Evolutionary conservation across 2,888 invertebrate species (phyloP).

Genomic region (Pteria penguin): DNA sequence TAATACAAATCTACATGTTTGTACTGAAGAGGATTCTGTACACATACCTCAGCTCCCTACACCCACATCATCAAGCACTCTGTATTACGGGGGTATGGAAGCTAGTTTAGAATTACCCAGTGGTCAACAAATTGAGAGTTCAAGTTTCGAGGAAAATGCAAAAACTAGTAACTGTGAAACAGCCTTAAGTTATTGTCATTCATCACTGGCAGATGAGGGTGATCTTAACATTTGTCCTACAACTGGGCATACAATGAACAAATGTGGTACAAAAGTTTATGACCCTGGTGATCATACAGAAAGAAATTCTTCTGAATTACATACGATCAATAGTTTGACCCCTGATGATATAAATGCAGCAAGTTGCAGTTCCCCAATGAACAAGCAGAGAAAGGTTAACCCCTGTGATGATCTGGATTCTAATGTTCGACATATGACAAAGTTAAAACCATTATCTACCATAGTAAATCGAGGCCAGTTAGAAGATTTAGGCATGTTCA

Average conservation of each 20-base stretch:
- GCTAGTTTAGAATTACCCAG: background rate
- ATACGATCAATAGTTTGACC: too few relatives aligned
- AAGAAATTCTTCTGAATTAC: background rate
- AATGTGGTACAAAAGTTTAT: too few relatives aligned
- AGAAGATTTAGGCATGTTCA: background rate
- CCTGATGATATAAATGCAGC: too few relatives aligned
- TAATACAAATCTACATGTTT: background rate
- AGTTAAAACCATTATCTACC: background rate
- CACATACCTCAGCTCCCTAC: background rate
- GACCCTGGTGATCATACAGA: background rate
- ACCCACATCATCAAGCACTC: background rate
- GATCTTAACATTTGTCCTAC: too few relatives aligned
- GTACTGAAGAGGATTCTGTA: background rate
- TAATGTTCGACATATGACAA: background rate
- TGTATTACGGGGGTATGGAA: background rate
- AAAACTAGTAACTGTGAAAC: too few relatives aligned
- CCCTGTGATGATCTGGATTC: too few relatives aligned
- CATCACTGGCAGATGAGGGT: too few relatives aligned
- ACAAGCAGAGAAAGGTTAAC: too few relatives aligned
- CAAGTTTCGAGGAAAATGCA: background rate
- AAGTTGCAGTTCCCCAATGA: too few relatives aligned
- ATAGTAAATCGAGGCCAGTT: background rate
- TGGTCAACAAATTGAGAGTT: background rate
- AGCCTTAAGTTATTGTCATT: too few relatives aligned
- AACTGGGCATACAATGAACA: too few relatives aligned